Base-by-base conservation (phyloP, 2,113 vertebrate species). In the Ptilorrhoa leucosticta region DNA sequence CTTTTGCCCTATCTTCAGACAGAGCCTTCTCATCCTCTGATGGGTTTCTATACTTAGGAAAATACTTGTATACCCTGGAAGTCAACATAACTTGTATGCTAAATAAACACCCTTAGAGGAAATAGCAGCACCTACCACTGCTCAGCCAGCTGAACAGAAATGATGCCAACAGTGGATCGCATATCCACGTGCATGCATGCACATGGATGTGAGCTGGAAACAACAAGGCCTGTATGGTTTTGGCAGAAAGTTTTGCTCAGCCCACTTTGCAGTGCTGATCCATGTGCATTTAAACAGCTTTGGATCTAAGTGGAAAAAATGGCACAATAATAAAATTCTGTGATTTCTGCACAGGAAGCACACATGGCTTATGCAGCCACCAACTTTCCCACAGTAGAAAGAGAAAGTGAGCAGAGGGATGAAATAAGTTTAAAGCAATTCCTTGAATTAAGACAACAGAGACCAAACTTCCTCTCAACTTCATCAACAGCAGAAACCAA, bases 111-210 rank as follows among this genome's bases (percentile, higher is more conserved):
- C 26, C 14, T 45, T 18, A 28, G 15, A 89, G 14, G 22, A 78
- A 92, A 20, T 33, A 48, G 17, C 17, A 65, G 1, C 35, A 72
- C 12, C 20, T n/a, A 27, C 6, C 24, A 40, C 54, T 57, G 17
- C 39, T 23, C 37, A 61, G 39, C 10, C 50, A 92, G 75, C 13
- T 61, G 44, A 88, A 37, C 48, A 27, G 0, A 4, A 56, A 37
- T 0, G 1, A 53, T 56, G 57, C 28, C 61, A 69, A 10, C 21
- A 26, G 4, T 10, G 15, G 42, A 21, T 78, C 3, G 2, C 30
- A 2, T 1, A 30, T 3, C 6, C 2, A 0, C 4, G 1, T 23
- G 20, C 26, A 35, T 2, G 6, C 20, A 30, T 0, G 14, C 37
- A 61, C 28, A 15, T 1, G 8, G 14, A 45, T 12, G 15, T 9